phyloP scores from a whole-genome alignment of 2,797 vertebrate genomes.

The Pangasius macronema region DNA sequence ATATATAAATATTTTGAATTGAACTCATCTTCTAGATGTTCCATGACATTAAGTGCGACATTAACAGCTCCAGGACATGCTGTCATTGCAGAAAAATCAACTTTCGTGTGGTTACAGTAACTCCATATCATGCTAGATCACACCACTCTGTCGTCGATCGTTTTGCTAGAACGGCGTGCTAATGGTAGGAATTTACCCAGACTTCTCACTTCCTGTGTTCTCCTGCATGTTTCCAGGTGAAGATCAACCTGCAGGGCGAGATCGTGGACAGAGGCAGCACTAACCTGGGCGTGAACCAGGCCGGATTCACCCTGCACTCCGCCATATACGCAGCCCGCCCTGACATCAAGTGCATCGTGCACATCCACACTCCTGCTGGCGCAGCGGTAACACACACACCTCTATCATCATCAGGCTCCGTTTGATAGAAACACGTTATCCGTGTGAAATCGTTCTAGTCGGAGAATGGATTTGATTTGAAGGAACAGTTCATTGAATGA shows the following conservation, averaged over 20 bases:
- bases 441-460: background rate
- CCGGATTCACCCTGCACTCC: slow-evolving; percentile 91
- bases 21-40: background rate
- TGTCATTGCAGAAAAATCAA: too few relatives aligned
- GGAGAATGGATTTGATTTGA: background rate
- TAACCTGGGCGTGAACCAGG: slow-evolving; percentile 92
- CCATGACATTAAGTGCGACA: background rate
- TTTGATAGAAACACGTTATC: background rate
- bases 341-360: slow-evolving; percentile 88
- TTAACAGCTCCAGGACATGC: background rate
- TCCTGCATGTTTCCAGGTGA: slow-evolving; percentile 76
- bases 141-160: background rate
- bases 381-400: slow-evolving; percentile 79
- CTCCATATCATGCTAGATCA: background rate
- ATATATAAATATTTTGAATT: background rate
- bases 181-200: background rate
- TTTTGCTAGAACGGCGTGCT: background rate
- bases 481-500: background rate
- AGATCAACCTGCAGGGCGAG: slow-evolving; percentile 90
- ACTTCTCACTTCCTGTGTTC: background rate
- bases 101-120: too few relatives aligned
- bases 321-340: slow-evolving; percentile 89
- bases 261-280: slow-evolving; percentile 94
- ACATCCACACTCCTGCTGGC: slow-evolving; percentile 91
- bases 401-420: background rate